Percentiles rank a stretch among this genome's conserved stretches.
Evolutionary conservation across 2,113 vertebrate genomes (phyloP).

Genomic region (human (Homo sapiens)): DNA sequence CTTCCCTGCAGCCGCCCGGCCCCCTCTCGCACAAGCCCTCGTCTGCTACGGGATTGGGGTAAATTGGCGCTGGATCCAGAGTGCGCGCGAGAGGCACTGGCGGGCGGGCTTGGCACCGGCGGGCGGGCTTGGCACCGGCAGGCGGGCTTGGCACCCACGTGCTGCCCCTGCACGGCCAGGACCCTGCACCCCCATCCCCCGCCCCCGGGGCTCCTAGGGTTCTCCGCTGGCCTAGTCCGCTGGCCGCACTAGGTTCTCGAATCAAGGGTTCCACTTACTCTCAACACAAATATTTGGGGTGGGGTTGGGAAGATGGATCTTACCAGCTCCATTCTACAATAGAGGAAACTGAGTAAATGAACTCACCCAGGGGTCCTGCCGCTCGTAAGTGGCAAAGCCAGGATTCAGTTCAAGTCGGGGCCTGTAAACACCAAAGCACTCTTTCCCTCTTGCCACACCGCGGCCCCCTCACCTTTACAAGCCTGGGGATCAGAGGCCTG

Average conservation of each 20-base stretch:
- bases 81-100: background rate
- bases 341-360: background rate
- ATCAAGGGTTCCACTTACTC: background rate
- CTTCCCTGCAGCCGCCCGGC: background rate
- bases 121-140: too few relatives aligned
- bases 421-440: too few relatives aligned
- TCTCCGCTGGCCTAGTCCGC: background rate
- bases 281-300: background rate
- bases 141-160: fast-evolving
- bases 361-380: background rate
- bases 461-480: background rate
- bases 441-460: background rate
- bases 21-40: background rate
- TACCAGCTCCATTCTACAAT: background rate
- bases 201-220: background rate
- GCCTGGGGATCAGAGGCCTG: background rate
- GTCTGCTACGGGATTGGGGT: fast-evolving
- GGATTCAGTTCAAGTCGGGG: background rate
- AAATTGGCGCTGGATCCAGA: too few relatives aligned
- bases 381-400: background rate
- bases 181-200: fast-evolving
- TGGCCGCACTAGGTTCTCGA: background rate
- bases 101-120: too few relatives aligned
- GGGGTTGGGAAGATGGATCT: fast-evolving
- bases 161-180: background rate